phyloP scores from a whole-genome alignment of 37 sponge, comb jelly and placozoan species.

The Spongilla lacustris region DNA sequence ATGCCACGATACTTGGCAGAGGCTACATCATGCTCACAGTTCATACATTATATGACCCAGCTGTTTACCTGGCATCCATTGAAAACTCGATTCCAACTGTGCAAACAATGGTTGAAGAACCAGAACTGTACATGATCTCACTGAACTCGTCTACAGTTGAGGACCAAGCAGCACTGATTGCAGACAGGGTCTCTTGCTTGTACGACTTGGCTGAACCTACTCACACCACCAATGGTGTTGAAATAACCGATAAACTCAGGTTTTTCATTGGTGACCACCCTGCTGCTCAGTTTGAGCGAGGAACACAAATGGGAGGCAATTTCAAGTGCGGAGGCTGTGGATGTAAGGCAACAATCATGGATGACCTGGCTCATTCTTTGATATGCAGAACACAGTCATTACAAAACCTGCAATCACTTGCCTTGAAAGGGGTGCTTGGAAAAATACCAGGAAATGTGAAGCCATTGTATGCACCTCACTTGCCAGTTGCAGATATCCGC shows the following conservation, averaged over 20 bases:
- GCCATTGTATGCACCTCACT: not conserved
- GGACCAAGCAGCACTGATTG: slow-evolving; percentile 27
- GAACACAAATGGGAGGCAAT: slow-evolving; percentile 43
- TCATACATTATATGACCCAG: slow-evolving; percentile 13
- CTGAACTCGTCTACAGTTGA: slow-evolving; percentile 15
- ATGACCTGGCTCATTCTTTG: slow-evolving; percentile 27
- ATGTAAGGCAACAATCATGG: not conserved
- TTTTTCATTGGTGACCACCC: slow-evolving; percentile 48
- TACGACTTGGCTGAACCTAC: not conserved
- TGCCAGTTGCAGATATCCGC: not conserved
- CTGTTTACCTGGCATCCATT: slow-evolving; percentile 5
- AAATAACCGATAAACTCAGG: slow-evolving; percentile 10
- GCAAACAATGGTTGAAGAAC: slow-evolving; percentile 24
- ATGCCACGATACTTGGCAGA: not conserved
- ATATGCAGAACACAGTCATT: not conserved
- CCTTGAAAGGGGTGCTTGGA: slow-evolving; percentile 14
- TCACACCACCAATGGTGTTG: slow-evolving; percentile 12
- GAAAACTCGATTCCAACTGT: not conserved
- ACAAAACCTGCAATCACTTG: slow-evolving; percentile 13
- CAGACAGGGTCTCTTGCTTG: slow-evolving; percentile 39
- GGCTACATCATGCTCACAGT: slow-evolving; percentile 17
- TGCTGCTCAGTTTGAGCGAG: slow-evolving; percentile 45
- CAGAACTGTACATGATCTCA: slow-evolving; percentile 23
- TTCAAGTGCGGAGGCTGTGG: slow-evolving; percentile 35
- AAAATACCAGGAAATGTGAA: not conserved